phyloP scores from a whole-genome alignment of 2,888 invertebrate genomes.

The Atrina japonica region DNA sequence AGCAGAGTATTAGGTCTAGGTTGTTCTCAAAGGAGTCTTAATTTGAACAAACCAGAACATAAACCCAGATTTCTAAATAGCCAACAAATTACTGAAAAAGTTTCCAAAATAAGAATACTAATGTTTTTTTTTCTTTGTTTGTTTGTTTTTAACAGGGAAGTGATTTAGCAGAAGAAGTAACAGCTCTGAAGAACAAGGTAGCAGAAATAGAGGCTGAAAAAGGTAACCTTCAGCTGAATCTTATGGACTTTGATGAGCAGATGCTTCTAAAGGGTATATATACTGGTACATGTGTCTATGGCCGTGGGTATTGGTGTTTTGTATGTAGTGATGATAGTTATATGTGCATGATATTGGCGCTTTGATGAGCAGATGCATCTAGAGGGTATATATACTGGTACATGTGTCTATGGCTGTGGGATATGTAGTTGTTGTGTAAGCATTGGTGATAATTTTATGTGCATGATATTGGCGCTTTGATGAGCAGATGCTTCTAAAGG shows the following conservation, averaged over 20 bases:
- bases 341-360: not conserved
- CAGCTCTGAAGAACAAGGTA: conserved; percentile 82
- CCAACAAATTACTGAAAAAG: too few species aligned
- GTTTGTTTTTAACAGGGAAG: conserved; percentile 60
- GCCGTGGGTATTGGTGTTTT: not conserved
- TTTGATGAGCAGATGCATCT: conserved; percentile 25
- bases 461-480: not conserved
- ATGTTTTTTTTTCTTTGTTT: not conserved
- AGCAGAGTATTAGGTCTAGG: too few species aligned
- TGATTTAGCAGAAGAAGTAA: conserved; percentile 75
- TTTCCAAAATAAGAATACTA: too few species aligned
- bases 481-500: not conserved
- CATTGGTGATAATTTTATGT: not conserved
- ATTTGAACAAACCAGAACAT: too few species aligned
- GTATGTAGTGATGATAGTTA: not conserved
- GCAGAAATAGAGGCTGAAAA: conserved; percentile 94
- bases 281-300: not conserved
- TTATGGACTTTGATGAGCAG: conserved; percentile 88
- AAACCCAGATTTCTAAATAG: too few species aligned
- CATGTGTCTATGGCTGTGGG: not conserved
- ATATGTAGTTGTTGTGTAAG: not conserved
- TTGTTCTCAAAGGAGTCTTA: too few species aligned
- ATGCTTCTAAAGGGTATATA: conserved; percentile 52
- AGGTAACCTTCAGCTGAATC: conserved; percentile 92
- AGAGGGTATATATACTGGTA: conserved; percentile 46